Percentiles rank a stretch among this genome's conserved stretches.
Evolutionary conservation across 1,140 invertebrate genomes (phyloP).

Genomic region (Megalonaias nervosa): DNA sequence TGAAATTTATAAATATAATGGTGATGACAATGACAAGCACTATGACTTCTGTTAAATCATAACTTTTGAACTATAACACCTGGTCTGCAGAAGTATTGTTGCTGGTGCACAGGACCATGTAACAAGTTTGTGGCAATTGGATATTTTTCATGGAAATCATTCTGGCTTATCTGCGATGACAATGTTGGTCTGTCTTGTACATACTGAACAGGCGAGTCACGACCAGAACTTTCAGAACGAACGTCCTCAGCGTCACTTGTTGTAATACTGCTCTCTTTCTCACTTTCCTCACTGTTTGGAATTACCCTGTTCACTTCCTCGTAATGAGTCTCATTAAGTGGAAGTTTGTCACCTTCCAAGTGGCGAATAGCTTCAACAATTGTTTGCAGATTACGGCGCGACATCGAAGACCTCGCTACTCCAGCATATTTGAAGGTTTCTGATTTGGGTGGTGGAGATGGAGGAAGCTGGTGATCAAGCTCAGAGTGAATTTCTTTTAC

Average conservation of each 20-base stretch:
- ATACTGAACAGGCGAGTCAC: constrained; percentile 52
- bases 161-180: constrained; percentile 24
- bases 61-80: constrained; percentile 66
- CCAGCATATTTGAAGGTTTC: background rate
- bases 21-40: too few relatives aligned
- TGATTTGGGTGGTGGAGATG: constrained; percentile 15
- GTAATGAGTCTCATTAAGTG: background rate
- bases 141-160: constrained; percentile 45
- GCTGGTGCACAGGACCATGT: constrained; percentile 45
- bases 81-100: constrained; percentile 51
- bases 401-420: constrained; percentile 74
- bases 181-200: constrained; percentile 28
- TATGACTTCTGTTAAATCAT: constrained; percentile 24
- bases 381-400: constrained; percentile 94
- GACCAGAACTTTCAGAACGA: constrained; percentile 53
- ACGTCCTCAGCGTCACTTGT: constrained; percentile 56
- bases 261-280: constrained; percentile 53
- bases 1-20: too few relatives aligned
- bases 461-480: constrained; percentile 13
- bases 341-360: constrained; percentile 90
- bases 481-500: background rate
- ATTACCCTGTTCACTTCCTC: constrained; percentile 21
- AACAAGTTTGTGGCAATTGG: constrained; percentile 59
- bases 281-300: constrained; percentile 54
- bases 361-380: constrained; percentile 98